A percentile compares a stretch with the other conserved stretches of the same genome.
These are phyloP conservation scores for Microhierax caerulescens DNA, from an alignment of 2,797 vertebrate genomes.

Conservation along the genomic window DNA sequence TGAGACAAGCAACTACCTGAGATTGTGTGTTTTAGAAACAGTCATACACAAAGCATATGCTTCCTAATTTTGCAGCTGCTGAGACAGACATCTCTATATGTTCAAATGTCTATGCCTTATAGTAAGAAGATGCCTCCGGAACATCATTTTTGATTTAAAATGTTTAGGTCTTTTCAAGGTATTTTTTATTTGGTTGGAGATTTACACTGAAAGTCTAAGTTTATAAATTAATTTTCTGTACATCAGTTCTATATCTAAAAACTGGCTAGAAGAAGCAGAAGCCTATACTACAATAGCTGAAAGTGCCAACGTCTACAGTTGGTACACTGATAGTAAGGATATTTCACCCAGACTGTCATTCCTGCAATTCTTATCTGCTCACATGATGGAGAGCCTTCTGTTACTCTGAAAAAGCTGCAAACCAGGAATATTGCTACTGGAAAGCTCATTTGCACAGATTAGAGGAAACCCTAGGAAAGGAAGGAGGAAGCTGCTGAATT, in stretches of 20 bases:
- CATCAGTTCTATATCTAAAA: background rate
- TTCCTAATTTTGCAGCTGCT: background rate
- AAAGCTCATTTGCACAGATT: background rate
- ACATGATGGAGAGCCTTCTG: background rate
- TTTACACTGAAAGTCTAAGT: background rate
- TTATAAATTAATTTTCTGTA: background rate
- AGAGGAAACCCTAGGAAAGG: background rate
- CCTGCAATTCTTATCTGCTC: background rate
- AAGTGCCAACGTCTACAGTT: background rate
- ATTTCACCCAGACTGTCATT: background rate
- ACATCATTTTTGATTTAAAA: background rate
- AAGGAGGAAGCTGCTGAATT: background rate
- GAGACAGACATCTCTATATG: background rate
- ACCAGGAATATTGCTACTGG: background rate
- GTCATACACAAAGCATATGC: no score
- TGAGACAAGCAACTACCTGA: slow-evolving; percentile 11
- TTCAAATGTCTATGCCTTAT: background rate
- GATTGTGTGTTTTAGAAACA: no score
- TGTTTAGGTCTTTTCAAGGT: background rate
- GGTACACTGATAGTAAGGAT: background rate
- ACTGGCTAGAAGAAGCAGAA: background rate
- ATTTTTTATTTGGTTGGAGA: background rate
- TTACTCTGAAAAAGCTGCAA: background rate
- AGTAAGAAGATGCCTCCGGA: background rate
- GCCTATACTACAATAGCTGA: background rate